A percentile compares a stretch with the other conserved stretches of the same genome.
phyloP scores from a whole-genome alignment of 2,113 vertebrate species.

The Smithornis capensis region DNA sequence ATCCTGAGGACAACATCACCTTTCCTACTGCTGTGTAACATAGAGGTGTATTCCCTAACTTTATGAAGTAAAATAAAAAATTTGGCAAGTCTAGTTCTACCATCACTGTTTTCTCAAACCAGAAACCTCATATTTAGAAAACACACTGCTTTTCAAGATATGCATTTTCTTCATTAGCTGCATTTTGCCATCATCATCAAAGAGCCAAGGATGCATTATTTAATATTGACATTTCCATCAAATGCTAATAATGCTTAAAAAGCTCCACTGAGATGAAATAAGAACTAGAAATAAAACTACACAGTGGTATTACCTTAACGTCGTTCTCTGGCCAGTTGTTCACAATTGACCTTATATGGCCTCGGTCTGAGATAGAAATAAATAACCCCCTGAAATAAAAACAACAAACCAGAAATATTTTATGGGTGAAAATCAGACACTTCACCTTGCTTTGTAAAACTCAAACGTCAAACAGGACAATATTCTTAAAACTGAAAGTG shows the following conservation, averaged over 20 bases:
- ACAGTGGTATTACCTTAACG: conserved; percentile 80
- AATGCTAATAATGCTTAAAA: background rate
- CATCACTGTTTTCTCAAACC: background rate
- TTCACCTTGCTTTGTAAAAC: background rate
- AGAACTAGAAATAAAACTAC: background rate
- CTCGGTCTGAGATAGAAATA: conserved; percentile 94
- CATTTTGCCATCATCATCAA: background rate
- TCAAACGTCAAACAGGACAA: background rate
- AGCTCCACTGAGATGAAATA: background rate
- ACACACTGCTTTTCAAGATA: background rate
- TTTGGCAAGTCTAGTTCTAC: background rate
- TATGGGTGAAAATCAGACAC: background rate
- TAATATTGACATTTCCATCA: background rate
- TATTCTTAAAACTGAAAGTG: background rate
- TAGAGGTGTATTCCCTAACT: background rate
- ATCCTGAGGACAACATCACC: background rate
- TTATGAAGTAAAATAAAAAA: background rate
- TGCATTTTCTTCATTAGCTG: background rate
- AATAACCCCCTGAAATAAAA: conserved; percentile 86
- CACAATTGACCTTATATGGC: conserved; percentile 92
- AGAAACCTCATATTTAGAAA: background rate
- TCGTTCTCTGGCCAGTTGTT: conserved; percentile 96
- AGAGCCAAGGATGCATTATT: background rate
- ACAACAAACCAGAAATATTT: background rate
- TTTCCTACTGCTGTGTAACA: background rate